Base-by-base conservation (phyloP, 1,140 invertebrate genomes). In the Riptortus pedestris region DNA sequence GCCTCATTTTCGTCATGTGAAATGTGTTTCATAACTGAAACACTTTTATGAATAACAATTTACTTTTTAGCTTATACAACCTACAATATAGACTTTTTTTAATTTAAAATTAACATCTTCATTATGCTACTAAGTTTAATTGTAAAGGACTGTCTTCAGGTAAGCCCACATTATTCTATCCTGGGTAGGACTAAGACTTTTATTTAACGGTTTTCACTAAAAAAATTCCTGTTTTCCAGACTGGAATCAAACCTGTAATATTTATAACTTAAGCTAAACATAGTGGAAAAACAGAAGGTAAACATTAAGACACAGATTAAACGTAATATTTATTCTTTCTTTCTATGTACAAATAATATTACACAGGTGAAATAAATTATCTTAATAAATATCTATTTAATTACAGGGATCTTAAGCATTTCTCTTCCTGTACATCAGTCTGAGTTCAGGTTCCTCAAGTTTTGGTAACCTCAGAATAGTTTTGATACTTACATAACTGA, bases 391-490 rank as follows among this genome's bases (percentile, higher is more conserved):
- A 24, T 55, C 16, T 24, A 24, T 24, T 55, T 24, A 55, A 55
- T 55, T 55, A 55, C 51, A 55, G 18, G 22, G 20, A 55, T 38
- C 14, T 38, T 38, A 38, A 38, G 31, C 31, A 38, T 38, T 38
- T 38, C 31, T 38, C 31, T 38, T 38, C 31, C 57, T 59, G 57
- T 59, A 59, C 57, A 59, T 59, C 57, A 59, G 57, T 59, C 57
- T 59, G n/a, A 14, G 11, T 31, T 31, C 57, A 33, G 57, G 57
- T 59, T 33, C 24, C 51, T 27, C 22, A 3, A 55, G 14, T 26
- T 12, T 18, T 59, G 57, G 57, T 59, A 59, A 59, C 57, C 57
- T 59, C 18, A 2, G 5, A 18, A n/a, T 51, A 7, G n/a, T 38
- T 38, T 38, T 38, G 5, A 38, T 38, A 5, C 31, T 7, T 38